A percentile compares a stretch with the other conserved stretches of the same genome.
Evolutionary conservation across 2,113 vertebrate genomes (phyloP).

Genomic region (Chaetorhynchus papuensis): DNA sequence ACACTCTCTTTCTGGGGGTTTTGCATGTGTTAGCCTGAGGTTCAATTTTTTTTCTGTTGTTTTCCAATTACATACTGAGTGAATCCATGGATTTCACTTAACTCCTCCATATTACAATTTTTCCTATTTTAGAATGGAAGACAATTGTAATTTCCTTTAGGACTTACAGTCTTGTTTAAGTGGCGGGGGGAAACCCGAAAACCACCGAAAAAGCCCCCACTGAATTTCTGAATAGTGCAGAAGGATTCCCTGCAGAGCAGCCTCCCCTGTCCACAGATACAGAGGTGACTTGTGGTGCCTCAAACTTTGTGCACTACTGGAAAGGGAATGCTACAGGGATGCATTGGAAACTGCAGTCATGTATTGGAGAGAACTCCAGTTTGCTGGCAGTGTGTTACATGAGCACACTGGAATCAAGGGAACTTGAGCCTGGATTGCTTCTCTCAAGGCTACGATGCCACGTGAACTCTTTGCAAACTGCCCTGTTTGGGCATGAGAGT

Average conservation of each 20-base stretch:
- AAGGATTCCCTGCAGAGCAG: background rate
- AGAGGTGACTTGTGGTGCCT: background rate
- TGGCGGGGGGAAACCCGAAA: fast-evolving
- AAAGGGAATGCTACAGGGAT: background rate
- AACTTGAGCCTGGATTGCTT: background rate
- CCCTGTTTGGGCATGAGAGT: background rate
- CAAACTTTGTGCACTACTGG: background rate
- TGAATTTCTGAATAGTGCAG: background rate
- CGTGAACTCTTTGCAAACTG: background rate
- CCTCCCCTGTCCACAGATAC: background rate
- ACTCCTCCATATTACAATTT: background rate
- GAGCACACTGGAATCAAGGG: background rate
- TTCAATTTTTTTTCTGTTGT: background rate
- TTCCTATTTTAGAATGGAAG: background rate
- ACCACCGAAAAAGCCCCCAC: background rate
- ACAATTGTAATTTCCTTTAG: background rate
- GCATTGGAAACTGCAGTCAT: background rate
- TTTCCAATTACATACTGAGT: background rate
- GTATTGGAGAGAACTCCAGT: background rate
- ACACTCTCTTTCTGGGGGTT: background rate
- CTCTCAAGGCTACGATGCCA: background rate
- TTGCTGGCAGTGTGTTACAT: background rate
- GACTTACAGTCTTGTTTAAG: background rate
- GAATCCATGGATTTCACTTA: background rate
- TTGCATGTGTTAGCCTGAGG: background rate